Evolutionary conservation across 2,888 invertebrate genomes (phyloP).

Genomic region (Scelioninae gen. 1): DNA sequence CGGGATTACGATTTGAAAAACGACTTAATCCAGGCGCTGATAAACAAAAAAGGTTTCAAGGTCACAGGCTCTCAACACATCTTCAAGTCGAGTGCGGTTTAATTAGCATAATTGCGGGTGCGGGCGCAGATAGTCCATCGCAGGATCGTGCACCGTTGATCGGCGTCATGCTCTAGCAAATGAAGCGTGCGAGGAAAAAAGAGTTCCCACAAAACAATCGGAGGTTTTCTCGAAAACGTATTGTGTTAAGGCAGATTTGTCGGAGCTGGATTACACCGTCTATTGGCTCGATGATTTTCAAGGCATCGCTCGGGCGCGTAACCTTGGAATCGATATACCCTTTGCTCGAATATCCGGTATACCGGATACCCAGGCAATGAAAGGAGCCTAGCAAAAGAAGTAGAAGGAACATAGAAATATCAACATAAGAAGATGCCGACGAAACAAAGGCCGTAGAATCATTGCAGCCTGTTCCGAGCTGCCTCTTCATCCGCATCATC

Average conservation of each 20-base stretch:
- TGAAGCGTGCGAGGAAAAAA: neutral
- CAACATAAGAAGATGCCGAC: conserved; percentile 67
- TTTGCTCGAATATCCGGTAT: conserved; percentile 60
- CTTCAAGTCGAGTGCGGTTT: neutral
- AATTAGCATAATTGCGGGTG: conserved; percentile 21
- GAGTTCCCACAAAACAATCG: conserved; percentile 30
- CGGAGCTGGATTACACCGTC: conserved; percentile 50
- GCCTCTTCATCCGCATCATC: conserved; percentile 60
- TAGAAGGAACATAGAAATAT: conserved; percentile 58
- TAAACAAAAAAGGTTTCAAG: conserved; percentile 9
- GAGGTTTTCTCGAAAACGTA: conserved; percentile 34
- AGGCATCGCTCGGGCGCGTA: conserved; percentile 30
- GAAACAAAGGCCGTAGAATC: conserved; percentile 75
- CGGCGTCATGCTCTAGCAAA: neutral
- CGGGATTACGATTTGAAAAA: conserved; percentile 34
- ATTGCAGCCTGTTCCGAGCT: conserved; percentile 62
- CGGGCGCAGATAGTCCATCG: neutral
- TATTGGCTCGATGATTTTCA: conserved; percentile 50
- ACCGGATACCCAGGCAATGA: conserved; percentile 52
- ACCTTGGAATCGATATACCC: conserved; percentile 60
- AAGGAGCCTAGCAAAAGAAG: conserved; percentile 60
- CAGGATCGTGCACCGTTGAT: neutral
- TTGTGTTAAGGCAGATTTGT: conserved; percentile 24
- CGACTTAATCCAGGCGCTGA: conserved; percentile 23
- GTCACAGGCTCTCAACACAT: conserved; percentile 1